phyloP scores from a whole-genome alignment of 2,888 invertebrate genomes.

The Chydorus sphaericus region DNA sequence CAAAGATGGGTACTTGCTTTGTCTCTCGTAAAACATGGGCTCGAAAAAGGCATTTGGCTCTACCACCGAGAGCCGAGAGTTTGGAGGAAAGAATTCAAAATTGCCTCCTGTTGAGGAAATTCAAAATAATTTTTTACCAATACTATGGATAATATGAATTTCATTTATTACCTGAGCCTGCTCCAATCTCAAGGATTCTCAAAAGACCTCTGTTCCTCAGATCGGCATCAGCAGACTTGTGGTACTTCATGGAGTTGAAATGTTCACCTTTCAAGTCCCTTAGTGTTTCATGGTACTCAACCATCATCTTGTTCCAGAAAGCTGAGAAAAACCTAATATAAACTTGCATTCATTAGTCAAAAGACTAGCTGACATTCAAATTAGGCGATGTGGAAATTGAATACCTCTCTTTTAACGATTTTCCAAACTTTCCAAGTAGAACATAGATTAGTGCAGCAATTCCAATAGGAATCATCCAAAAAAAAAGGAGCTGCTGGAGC shows the following conservation, averaged over 20 bases:
- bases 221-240: conserved; percentile 8
- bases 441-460: background rate
- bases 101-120: conserved; percentile 18
- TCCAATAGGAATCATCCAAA: background rate
- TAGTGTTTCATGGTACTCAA: conserved; percentile 9
- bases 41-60: conserved; percentile 21
- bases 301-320: conserved; percentile 7
- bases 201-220: conserved; percentile 14
- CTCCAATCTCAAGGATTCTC: conserved; percentile 14
- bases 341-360: background rate
- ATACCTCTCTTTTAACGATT: conserved; percentile 6
- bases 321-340: background rate
- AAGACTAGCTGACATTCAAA: background rate
- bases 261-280: background rate
- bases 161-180: conserved; percentile 9
- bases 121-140: too few relatives aligned
- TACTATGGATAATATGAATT: background rate
- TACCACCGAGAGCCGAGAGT: conserved; percentile 19
- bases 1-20: conserved; percentile 19
- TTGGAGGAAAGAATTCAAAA: conserved; percentile 21
- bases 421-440: conserved; percentile 1
- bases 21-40: conserved; percentile 17
- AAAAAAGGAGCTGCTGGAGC: too few relatives aligned
- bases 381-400: background rate
- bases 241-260: conserved; percentile 8